These are phyloP conservation scores for Romanogobio albipinnatus DNA, from an alignment of 2,113 vertebrate genomes.

Conservation along the genomic window DNA sequence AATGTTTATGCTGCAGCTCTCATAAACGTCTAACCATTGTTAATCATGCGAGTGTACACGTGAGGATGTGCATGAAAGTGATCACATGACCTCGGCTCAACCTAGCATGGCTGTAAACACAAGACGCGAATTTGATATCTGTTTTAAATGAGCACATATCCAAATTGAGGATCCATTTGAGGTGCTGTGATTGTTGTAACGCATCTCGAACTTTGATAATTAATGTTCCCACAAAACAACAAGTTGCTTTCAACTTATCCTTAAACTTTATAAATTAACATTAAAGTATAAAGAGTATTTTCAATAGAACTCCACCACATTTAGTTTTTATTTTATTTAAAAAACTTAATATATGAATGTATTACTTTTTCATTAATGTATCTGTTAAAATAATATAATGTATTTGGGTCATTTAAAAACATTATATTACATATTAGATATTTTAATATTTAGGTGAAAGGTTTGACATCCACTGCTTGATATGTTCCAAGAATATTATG, in stretches of 20 bases:
- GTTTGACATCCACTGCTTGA: not conserved
- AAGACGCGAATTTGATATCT: not conserved
- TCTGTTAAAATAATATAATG: not conserved
- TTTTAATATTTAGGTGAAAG: not conserved
- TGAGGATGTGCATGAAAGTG: not conserved
- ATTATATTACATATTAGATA: not conserved
- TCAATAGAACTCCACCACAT: not conserved
- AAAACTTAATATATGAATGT: too few relatives aligned
- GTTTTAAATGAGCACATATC: not conserved
- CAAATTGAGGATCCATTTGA: not conserved
- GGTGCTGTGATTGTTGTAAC: not conserved
- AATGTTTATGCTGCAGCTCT: constrained; percentile 16
- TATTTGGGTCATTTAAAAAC: not conserved
- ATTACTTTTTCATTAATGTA: too few relatives aligned
- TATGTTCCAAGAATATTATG: not conserved
- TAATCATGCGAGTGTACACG: not conserved
- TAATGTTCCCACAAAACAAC: not conserved
- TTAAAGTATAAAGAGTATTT: not conserved
- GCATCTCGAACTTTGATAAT: not conserved
- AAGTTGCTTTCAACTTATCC: not conserved
- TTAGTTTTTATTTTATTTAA: not conserved
- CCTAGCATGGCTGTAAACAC: not conserved
- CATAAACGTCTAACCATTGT: constrained; percentile 14
- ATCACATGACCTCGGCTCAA: not conserved
- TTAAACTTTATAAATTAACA: not conserved